Conservation (phyloP, 2,888 invertebrate genomes). For the Hydriomena furcata region DNA sequence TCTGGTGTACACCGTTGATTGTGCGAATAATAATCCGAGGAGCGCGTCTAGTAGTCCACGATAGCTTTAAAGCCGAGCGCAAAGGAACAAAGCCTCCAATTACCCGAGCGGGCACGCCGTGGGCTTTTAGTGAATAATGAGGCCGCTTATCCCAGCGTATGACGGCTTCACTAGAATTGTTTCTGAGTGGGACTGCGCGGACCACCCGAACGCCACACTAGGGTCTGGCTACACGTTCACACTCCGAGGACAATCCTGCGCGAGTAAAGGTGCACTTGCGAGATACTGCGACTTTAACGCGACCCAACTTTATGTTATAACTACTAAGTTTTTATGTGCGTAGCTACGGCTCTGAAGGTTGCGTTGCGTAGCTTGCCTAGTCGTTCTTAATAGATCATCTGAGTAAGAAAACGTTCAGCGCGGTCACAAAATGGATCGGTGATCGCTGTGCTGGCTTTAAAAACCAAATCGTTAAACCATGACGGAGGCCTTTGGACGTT, state of each 20-base stretch:
- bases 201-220: constrained; percentile 55
- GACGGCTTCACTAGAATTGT: constrained; percentile 76
- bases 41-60: constrained; percentile 59
- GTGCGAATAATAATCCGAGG: constrained; percentile 74
- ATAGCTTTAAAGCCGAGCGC: constrained; percentile 72
- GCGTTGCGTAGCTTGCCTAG: no score
- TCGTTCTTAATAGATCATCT: no score
- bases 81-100: constrained; percentile 81
- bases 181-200: constrained; percentile 65
- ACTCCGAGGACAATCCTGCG: constrained; percentile 7
- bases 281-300: constrained; percentile 1
- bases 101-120: constrained; percentile 78
- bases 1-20: constrained; percentile 67
- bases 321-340: no score
- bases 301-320: background rate
- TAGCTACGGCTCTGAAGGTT: no score
- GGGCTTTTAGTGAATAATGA: constrained; percentile 83
- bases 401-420: no score
- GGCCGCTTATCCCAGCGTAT: constrained; percentile 75
- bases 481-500: no score
- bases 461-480: no score
- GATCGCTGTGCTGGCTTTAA: no score
- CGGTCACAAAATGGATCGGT: no score
- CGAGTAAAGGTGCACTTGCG: constrained; percentile 8
- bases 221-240: constrained; percentile 29